Conservation (phyloP, 1,140 invertebrate genomes). For the Lepidurus packardi region DNA sequence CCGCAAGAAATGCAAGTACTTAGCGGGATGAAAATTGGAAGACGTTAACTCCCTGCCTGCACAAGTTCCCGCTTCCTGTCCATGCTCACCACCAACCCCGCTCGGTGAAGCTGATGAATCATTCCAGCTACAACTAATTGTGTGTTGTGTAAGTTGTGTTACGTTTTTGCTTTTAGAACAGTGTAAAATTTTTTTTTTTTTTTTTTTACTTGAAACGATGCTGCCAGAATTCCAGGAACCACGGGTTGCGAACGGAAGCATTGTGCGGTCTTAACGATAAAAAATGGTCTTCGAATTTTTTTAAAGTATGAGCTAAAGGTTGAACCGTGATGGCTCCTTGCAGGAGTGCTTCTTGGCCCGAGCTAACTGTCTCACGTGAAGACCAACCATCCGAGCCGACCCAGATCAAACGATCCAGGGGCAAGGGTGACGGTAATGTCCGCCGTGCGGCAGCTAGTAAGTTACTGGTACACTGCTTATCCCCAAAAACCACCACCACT, state of each 20-base stretch:
- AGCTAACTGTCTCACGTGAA: constrained; percentile 42
- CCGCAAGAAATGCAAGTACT: constrained; percentile 53
- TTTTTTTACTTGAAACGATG: constrained; percentile 51
- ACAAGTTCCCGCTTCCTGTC: neutral
- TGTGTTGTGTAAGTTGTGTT: neutral
- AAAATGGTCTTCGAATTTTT: constrained; percentile 54
- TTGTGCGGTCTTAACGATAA: constrained; percentile 42
- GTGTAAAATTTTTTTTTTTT: no score
- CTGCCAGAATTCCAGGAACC: constrained; percentile 63
- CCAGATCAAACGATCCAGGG: constrained; percentile 47
- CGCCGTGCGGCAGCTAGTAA: constrained; percentile 46
- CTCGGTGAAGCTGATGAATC: neutral
- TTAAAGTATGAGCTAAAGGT: constrained; percentile 46
- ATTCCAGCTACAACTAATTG: constrained; percentile 1
- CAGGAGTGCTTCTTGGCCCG: constrained; percentile 39
- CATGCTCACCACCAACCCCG: neutral
- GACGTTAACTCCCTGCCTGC: constrained; percentile 4
- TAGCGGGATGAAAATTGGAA: constrained; percentile 35
- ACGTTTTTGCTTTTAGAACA: no score
- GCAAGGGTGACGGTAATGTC: constrained; percentile 35
- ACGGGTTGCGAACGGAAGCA: constrained; percentile 47
- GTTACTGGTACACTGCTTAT: constrained; percentile 47
- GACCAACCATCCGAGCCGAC: constrained; percentile 55
- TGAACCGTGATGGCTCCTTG: constrained; percentile 54
- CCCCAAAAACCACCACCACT: constrained; percentile 55